Percentiles rank a stretch among this genome's conserved stretches.
Conservation (phyloP, 1,140 invertebrate genomes). For the Mercenaria mercenaria region DNA sequence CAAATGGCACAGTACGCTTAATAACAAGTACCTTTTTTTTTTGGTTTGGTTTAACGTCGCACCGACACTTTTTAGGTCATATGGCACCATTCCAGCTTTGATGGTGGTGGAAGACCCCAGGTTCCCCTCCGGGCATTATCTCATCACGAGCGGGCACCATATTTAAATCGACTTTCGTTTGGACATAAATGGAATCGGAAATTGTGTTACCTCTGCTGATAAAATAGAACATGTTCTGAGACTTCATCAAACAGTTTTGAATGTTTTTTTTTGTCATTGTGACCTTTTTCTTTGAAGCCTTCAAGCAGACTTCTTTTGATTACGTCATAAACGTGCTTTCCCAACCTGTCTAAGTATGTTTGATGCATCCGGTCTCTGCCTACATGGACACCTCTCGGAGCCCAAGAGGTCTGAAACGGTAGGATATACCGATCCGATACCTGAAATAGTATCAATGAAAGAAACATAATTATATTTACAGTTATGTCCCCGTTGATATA, state of each 20-base stretch:
- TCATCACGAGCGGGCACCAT: too few relatives aligned
- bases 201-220: slow-evolving; percentile 79
- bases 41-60: too few relatives aligned
- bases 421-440: slow-evolving; percentile 88
- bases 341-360: slow-evolving; percentile 89
- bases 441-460: slow-evolving; percentile 39
- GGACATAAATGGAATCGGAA: too few relatives aligned
- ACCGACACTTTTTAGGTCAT: too few relatives aligned
- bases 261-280: slow-evolving; percentile 84
- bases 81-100: too few relatives aligned
- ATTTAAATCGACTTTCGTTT: too few relatives aligned
- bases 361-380: slow-evolving; percentile 88
- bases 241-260: slow-evolving; percentile 89
- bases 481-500: too few relatives aligned
- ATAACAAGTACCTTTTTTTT: too few relatives aligned
- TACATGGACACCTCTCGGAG: slow-evolving; percentile 87
- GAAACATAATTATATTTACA: background rate
- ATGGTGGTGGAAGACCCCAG: too few relatives aligned
- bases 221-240: slow-evolving; percentile 83
- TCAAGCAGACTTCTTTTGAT: slow-evolving; percentile 83
- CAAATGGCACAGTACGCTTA: too few relatives aligned
- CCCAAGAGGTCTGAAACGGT: slow-evolving; percentile 89
- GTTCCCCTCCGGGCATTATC: too few relatives aligned
- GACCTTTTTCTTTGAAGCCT: slow-evolving; percentile 88
- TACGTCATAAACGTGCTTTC: slow-evolving; percentile 75